Percentiles rank a stretch among this genome's conserved stretches.
These are phyloP conservation scores for Silurus glanis DNA, from an alignment of 2,113 vertebrate genomes.

Conservation along the genomic window DNA sequence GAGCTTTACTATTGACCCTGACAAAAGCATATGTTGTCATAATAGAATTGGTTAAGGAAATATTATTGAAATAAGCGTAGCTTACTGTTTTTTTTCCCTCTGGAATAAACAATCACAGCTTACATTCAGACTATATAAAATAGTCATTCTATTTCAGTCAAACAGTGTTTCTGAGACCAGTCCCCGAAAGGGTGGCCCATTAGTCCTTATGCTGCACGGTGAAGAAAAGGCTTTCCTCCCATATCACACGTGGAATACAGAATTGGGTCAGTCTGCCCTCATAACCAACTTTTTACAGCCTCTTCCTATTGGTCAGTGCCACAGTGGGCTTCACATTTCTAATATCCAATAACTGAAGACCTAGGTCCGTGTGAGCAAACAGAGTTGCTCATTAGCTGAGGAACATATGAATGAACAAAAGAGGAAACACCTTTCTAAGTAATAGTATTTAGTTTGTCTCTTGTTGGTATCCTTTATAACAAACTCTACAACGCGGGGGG, in stretches of 20 bases:
- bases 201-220: not conserved
- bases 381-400: not conserved
- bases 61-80: not conserved
- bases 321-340: not conserved
- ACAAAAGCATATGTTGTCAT: not conserved
- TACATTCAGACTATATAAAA: not conserved
- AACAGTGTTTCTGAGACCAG: not conserved
- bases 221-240: slow-evolving; percentile 16
- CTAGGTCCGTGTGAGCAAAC: not conserved
- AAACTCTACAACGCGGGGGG: not conserved
- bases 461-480: not conserved
- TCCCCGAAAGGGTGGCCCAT: not conserved
- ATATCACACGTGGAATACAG: slow-evolving; percentile 40
- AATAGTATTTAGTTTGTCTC: not conserved
- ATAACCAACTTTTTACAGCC: slow-evolving; percentile 44
- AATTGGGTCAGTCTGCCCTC: slow-evolving; percentile 55
- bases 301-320: slow-evolving; percentile 43
- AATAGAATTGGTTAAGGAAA: not conserved
- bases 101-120: not conserved
- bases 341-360: slow-evolving; percentile 37
- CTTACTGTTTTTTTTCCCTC: not conserved
- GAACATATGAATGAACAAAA: not conserved
- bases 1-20: not conserved
- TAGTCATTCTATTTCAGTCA: not conserved
- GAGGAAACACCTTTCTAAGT: not conserved